Base-by-base conservation (phyloP, 2,888 invertebrate genomes). In the Trichopria drosophilae region DNA sequence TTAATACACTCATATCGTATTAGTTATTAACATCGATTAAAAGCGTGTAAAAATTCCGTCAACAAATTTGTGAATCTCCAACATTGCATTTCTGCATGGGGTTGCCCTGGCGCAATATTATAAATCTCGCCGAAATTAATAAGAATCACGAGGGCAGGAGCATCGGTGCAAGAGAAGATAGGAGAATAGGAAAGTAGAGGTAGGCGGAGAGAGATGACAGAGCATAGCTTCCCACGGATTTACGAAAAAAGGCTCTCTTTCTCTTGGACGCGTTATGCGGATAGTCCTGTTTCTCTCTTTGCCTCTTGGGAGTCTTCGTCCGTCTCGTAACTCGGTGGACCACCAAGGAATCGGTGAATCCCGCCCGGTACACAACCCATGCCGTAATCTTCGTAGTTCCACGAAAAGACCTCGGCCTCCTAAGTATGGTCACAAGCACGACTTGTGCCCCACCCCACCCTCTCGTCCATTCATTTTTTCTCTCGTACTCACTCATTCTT, bases 321-420 rank as follows among this genome's bases (percentile, higher is more conserved):
- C n/a, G n/a, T 51, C 48, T 50, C 55, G 55, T 55, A 55, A 55
- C 55, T 52, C 49, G 49, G 55, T 55, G 55, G 55, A 53, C 55
- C 55, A 55, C 55, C 55, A 36, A 32, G 37, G 55, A 51, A 35
- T 47, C 47, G 47, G 10, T 24, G 24, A 10, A 9, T 9, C 6
- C 24, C 24, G 10, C 24, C 24, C 6, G 24, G 7, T 9, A 24
- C 24, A 6, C 24, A 24, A 24, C 6, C 24, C 34, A 35, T 26
- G 31, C 26, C 26, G 36, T 45, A 46, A 46, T 46, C 46, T 39
- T 10, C 43, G 22, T 24, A 51, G 51, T 51, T 51, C 51, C 51
- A 51, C 51, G 51, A 51, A 51, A 36, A 41, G 45, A 18, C 32
- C 34, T 34, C 15, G 23, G 35, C 37, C 50, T 44, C 23, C 35